These are phyloP conservation scores for Geothlypis trichas DNA, from an alignment of 2,113 vertebrate genomes.

Conservation along the genomic window DNA sequence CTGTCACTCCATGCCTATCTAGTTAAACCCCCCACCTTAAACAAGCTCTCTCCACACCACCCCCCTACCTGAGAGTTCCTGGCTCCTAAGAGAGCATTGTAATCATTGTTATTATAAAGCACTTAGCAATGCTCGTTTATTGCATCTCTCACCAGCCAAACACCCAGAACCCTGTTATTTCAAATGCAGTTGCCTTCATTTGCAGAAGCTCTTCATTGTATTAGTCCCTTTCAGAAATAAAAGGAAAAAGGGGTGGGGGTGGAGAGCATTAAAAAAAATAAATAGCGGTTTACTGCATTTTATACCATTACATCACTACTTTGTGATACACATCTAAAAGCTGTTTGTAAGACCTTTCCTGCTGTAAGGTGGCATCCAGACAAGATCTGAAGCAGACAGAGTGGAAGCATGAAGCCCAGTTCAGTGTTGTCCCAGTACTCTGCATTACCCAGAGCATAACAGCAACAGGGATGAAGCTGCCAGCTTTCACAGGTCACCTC, in stretches of 20 bases:
- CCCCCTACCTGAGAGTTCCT: constrained; percentile 41
- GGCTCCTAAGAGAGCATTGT: constrained; percentile 13
- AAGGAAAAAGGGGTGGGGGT: background rate
- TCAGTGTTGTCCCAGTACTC: background rate
- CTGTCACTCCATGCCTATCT: background rate
- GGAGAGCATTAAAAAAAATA: constrained; percentile 16
- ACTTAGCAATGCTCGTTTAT: constrained; percentile 59
- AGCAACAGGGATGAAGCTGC: background rate
- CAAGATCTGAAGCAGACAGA: background rate
- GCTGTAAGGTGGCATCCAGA: background rate
- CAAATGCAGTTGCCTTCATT: constrained; percentile 48
- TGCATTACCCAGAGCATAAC: background rate
- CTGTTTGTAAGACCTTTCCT: background rate
- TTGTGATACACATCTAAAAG: constrained; percentile 40
- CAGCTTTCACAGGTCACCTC: background rate
- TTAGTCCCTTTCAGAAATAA: constrained; percentile 22
- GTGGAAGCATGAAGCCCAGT: background rate
- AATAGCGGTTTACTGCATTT: constrained; percentile 19
- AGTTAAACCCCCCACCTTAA: constrained; percentile 40
- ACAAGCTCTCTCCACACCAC: constrained; percentile 6
- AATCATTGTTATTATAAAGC: constrained; percentile 72
- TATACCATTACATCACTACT: constrained; percentile 31
- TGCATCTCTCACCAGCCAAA: constrained; percentile 55
- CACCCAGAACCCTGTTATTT: constrained; percentile 65
- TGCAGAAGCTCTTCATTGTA: constrained; percentile 41